phyloP scores from a whole-genome alignment of 1,140 invertebrate species.

The Musca vetustissima region DNA sequence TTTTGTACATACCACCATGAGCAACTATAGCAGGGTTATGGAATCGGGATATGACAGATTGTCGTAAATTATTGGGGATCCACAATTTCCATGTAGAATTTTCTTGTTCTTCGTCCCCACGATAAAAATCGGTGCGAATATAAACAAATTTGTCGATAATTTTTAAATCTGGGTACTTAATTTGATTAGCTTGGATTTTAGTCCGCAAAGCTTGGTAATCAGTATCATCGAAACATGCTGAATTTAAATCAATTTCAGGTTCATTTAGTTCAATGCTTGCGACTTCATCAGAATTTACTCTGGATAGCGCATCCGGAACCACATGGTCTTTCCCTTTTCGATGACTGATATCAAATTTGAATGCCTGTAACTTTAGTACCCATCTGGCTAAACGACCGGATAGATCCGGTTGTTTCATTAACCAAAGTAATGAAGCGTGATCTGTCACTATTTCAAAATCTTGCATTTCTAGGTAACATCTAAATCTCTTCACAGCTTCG shows the following conservation, averaged over 20 bases:
- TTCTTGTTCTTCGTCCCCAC: neutral
- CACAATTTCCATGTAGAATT: neutral
- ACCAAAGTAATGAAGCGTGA: too few species aligned
- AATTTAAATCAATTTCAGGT: neutral
- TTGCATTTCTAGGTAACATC: too few species aligned
- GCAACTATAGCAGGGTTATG: neutral
- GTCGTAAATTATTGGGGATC: neutral
- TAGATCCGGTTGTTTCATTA: too few species aligned
- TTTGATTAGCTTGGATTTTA: neutral
- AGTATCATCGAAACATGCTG: neutral
- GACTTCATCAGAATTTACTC: neutral
- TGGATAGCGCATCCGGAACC: neutral
- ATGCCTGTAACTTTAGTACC: slow-evolving; percentile 13
- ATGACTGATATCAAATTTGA: too few species aligned
- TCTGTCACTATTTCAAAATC: too few species aligned
- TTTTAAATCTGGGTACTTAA: neutral
- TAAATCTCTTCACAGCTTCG: too few species aligned
- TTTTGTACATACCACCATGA: neutral
- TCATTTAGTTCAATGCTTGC: neutral
- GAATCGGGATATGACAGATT: neutral
- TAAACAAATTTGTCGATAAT: neutral
- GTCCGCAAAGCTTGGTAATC: neutral
- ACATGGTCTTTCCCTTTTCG: slow-evolving; percentile 15
- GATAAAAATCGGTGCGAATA: neutral
- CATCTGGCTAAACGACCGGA: neutral